Evolutionary conservation across 2,113 vertebrate species (phyloP).

Genomic region (Cryptotis parvus): DNA sequence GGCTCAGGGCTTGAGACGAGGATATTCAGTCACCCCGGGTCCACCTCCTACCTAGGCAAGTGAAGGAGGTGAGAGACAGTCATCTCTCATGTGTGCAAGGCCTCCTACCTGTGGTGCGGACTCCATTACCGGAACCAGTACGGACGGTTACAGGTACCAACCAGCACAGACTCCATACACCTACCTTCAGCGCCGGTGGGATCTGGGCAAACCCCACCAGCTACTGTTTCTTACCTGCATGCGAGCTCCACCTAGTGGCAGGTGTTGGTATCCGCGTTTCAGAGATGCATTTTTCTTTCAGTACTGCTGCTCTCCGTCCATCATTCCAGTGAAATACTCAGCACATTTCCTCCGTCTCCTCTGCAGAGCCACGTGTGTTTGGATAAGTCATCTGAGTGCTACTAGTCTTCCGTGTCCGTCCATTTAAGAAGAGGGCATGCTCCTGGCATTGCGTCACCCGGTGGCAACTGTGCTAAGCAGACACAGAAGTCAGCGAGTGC

Average conservation of each 20-base stretch:
- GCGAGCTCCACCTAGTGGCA: slow-evolving; percentile 62
- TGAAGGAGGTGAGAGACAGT: not conserved
- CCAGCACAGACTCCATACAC: no score
- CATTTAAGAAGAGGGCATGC: not conserved
- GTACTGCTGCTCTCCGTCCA: no score
- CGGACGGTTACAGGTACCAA: no score
- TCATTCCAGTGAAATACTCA: not conserved
- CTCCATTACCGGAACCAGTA: not conserved
- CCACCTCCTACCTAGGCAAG: not conserved
- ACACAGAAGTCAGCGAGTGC: not conserved
- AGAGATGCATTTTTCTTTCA: not conserved
- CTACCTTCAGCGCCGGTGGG: not conserved
- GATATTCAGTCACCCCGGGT: not conserved
- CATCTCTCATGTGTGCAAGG: not conserved
- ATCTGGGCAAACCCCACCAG: not conserved
- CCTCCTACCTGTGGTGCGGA: not conserved
- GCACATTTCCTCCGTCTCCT: not conserved
- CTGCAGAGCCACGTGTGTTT: not conserved
- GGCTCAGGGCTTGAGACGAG: not conserved
- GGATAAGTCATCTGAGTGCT: not conserved
- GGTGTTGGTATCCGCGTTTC: fast-evolving
- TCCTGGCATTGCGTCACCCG: fast-evolving
- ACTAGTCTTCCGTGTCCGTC: not conserved
- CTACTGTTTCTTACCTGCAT: not conserved
- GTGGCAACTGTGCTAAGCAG: not conserved